Base-by-base conservation (phyloP, 1,140 invertebrate genomes). In the Asobara japonica region DNA sequence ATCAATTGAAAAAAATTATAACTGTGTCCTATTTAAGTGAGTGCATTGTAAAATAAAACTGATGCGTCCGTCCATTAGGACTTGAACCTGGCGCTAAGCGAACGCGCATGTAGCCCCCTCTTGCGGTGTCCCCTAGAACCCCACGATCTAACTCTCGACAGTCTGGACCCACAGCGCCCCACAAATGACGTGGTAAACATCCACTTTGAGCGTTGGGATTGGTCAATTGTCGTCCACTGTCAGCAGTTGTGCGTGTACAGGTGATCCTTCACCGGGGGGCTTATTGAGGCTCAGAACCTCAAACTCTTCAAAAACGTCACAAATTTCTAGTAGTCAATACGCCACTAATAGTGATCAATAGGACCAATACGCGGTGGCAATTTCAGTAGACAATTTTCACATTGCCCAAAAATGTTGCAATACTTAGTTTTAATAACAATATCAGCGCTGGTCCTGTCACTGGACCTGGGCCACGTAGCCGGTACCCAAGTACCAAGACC, bases 391-490 rank as follows among this genome's bases (percentile, higher is more conserved):
- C 11, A 36, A 5, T 36, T 36, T 5, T 6, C 31, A 56, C 22
- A 11, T 56, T 25, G 13, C 22, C 2, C 29, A 67, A 71, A 65
- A 16, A 72, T 72, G 70, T 51, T 66, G 20, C 60, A 66, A n/a
- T 60, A 72, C 38, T 66, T 66, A 16, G 20, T 66, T 41, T 33
- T 72, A 29, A 33, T 48, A 66, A 16, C 7, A 38, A 25, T 72
- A 33, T 45, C 64, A 56, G 62, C 51, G 41, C 27, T 72, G 33
- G 64, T 56, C 0, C 22, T 60, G 61, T 66, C 48, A 25, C 29
- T 71, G 11, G 70, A 66, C 11, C 16, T 72, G 70, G 76, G 86
- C 82, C 85, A 86, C 81, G 84, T 86, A 81, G 81, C 82, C 79
- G 84, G 78, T 68, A 76, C 79, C 2, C 76, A 80, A 60, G 70